Evolutionary conservation across 2,797 vertebrate genomes (phyloP), one percentile per base, ranked within the genome.

Genomic region (Typhlichthys eigenmanni): DNA sequence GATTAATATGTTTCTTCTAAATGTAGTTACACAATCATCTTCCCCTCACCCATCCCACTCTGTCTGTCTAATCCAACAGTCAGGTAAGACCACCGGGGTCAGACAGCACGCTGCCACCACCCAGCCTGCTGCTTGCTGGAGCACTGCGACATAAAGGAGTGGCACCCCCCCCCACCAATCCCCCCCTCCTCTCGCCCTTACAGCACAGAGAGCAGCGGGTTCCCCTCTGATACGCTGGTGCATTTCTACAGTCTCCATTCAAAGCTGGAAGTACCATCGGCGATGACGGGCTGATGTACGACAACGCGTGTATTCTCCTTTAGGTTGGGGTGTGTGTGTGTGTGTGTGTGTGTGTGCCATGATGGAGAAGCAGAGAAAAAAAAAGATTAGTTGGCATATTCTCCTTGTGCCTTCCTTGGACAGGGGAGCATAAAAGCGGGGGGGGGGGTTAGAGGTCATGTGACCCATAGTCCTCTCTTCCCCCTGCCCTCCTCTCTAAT

Each of bases 21-120:
- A 87, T 87, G 78, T 69, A 72, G 83, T 81, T 87, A 87, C 71
- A 91, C 88, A 90, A 83, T 32, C 4, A 83, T 32, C 10, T n/a
- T 7, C 38, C 63, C 47, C 17, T 32, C 51, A 14, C 17, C 49
- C 49, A 45, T 58, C 54, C 58, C 29, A 57, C 57, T 63, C 64
- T 69, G 75, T 68, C 71, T 74, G 66, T 57, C 60, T 53, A 59
- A 69, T 71, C 78, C 84, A 84, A 88, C 77, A 71, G 75, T 58
- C 79, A 47, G 80, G 76, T 85, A 82, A 81, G 79, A 85, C 69
- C 38, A 38, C 9, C 38, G 38, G 38, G 38, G 38, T 38, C 38
- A 38, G 38, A 48, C 64, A 74, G 61, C 58, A 74, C 49, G 72
- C 60, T 58, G 56, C 67, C 68, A 71, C 58, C 72, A 55, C 64